Percentiles rank a stretch among this genome's conserved stretches.
Evolutionary conservation across 2,888 invertebrate species (phyloP).

Genomic region (Diarsia dahlii): DNA sequence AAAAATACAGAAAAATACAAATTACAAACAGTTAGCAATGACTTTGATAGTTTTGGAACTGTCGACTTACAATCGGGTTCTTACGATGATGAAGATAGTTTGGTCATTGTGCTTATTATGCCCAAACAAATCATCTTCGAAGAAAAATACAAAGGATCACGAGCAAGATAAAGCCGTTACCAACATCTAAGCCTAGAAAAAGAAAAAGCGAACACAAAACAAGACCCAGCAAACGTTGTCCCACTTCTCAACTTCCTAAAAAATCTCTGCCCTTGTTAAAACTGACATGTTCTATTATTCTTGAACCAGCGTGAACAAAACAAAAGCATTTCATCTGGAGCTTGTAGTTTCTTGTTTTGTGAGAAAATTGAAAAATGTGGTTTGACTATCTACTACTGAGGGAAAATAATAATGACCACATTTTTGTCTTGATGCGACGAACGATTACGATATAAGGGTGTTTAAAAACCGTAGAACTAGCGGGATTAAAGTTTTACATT

Average conservation of each 20-base stretch:
- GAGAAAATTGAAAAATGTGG: constrained; percentile 14
- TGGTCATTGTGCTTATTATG: not conserved
- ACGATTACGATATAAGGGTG: too few relatives aligned
- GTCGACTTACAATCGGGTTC: not conserved
- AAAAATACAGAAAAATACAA: not conserved
- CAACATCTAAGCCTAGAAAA: not conserved
- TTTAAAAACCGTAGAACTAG: too few relatives aligned
- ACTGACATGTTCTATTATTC: constrained; percentile 48
- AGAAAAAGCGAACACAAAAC: constrained; percentile 23
- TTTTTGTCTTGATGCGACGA: not conserved
- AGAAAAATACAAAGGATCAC: not conserved
- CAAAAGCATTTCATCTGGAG: constrained; percentile 41
- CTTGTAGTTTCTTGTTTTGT: constrained; percentile 10
- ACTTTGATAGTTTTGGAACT: not conserved
- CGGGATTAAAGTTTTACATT: too few relatives aligned
- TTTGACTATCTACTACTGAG: not conserved
- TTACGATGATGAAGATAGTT: not conserved
- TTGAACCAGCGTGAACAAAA: constrained; percentile 24
- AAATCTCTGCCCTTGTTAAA: constrained; percentile 50
- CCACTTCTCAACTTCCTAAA: constrained; percentile 35
- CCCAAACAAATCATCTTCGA: not conserved
- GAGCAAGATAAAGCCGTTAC: not conserved
- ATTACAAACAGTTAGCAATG: not conserved
- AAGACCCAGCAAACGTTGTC: constrained; percentile 11
- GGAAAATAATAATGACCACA: not conserved